Evolutionary conservation across 2,113 vertebrate genomes (phyloP), one percentile per base, ranked within the genome.

Genomic region (Ageneiosus marmoratus): DNA sequence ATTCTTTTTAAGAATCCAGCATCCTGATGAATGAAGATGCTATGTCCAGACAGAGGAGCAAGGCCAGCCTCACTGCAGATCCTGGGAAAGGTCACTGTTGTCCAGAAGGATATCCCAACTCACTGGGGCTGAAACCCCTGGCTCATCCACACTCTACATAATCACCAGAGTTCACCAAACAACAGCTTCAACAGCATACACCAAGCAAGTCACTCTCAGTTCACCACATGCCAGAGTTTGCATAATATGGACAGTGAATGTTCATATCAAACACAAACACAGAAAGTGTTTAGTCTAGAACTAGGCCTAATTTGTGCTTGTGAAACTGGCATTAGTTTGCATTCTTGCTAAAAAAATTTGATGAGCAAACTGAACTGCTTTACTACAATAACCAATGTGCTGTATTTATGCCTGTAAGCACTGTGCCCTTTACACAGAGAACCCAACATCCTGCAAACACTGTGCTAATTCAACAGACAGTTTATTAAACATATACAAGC

Each of bases 51-150:
- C 84, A 86, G 82, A 85, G n/a, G 73, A 27, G 51, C 63, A 77
- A 44, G 29, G 78, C 69, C 15, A 65, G 51, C 6, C 69, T 75
- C 0, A 18, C 80, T 55, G 77, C 81, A 72, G 86, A 73, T 74
- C 84, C 65, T 84, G 82, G 87, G 87, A 88, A 86, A 86, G 81
- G 79, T 84, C 84, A 79, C 27, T 58, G 37, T n/a, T 56, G 65
- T n/a, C 62, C 34, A 62, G 34, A 32, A 79, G 29, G 74, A 67
- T 41, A 67, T 44, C 67, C 15, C 48, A 79, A 84, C 55, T 79
- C 53, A 50, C 37, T 70, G 32, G 41, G 77, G 53, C 24, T 22
- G 24, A 73, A 73, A 29, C 44, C 44, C 55, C 53, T 84, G 76
- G 79, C 65, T 84, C 83, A 84, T 79, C 29, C 67, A 79, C 9